These are phyloP conservation scores for Drosophila pseudotalamancana DNA, from an alignment of 2,888 invertebrate genomes.

Conservation along the genomic window DNA sequence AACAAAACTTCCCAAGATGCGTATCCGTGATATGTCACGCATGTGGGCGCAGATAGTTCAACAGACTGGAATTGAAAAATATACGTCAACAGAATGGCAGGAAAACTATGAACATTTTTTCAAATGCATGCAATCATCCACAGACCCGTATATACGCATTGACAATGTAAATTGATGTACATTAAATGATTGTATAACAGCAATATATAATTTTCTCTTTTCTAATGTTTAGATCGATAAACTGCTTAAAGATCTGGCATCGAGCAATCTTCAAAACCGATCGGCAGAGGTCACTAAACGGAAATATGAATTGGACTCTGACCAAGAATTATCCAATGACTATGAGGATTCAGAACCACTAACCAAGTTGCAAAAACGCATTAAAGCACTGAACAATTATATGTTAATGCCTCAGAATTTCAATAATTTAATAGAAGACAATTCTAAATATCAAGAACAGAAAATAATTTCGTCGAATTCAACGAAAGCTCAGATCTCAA, in stretches of 20 bases:
- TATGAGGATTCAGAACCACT: not conserved
- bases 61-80: slow-evolving; percentile 7
- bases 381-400: not conserved
- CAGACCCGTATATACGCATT: slow-evolving; percentile 4
- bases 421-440: not conserved
- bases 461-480: not conserved
- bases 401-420: not conserved
- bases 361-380: not conserved
- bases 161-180: slow-evolving; percentile 18
- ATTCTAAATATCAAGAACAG: no score
- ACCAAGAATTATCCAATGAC: no score
- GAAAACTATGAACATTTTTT: slow-evolving; percentile 17
- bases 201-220: not conserved
- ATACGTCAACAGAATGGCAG: slow-evolving; percentile 27
- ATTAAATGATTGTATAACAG: not conserved
- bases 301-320: not conserved
- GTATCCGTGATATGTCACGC: slow-evolving; percentile 21
- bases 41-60: slow-evolving; percentile 35
- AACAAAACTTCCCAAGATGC: slow-evolving; percentile 15
- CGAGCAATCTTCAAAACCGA: no score
- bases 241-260: no score
- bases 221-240: not conserved
- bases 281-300: not conserved
- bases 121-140: slow-evolving; percentile 6
- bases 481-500: not conserved